A percentile compares a stretch with the other conserved stretches of the same genome.
Conservation (phyloP, 2,113 vertebrate genomes). For the Phaetusa simplex region DNA sequence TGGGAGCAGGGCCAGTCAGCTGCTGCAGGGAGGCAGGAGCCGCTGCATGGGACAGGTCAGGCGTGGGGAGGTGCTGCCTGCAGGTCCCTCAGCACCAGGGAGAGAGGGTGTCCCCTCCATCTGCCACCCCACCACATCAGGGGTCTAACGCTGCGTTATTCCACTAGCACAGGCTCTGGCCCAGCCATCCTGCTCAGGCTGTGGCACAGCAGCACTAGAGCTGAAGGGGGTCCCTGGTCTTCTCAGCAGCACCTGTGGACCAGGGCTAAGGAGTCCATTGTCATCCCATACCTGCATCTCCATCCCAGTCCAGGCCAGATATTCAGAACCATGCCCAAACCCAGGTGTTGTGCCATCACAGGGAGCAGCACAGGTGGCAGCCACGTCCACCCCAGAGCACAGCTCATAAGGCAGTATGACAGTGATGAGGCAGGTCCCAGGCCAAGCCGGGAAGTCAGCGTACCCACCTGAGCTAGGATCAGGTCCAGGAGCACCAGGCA, state of each 20-base stretch:
- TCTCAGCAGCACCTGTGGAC: not conserved
- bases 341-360: not conserved
- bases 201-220: not conserved
- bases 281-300: not conserved
- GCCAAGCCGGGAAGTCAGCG: not conserved
- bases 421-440: not conserved
- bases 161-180: not conserved
- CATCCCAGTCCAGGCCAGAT: not conserved
- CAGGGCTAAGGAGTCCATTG: not conserved
- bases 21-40: not conserved
- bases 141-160: fast-evolving
- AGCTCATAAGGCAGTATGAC: not conserved
- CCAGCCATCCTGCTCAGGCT: not conserved
- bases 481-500: not conserved
- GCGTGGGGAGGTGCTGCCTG: fast-evolving
- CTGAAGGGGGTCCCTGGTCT: not conserved
- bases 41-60: not conserved
- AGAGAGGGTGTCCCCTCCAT: not conserved
- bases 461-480: not conserved
- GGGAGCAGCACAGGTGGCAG: not conserved
- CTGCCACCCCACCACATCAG: not conserved
- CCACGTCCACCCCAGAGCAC: not conserved
- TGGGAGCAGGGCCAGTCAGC: not conserved
- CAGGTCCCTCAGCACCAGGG: not conserved
- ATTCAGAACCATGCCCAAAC: not conserved